These are phyloP conservation scores for Conger conger DNA, from an alignment of 2,113 vertebrate species.

Conservation along the genomic window DNA sequence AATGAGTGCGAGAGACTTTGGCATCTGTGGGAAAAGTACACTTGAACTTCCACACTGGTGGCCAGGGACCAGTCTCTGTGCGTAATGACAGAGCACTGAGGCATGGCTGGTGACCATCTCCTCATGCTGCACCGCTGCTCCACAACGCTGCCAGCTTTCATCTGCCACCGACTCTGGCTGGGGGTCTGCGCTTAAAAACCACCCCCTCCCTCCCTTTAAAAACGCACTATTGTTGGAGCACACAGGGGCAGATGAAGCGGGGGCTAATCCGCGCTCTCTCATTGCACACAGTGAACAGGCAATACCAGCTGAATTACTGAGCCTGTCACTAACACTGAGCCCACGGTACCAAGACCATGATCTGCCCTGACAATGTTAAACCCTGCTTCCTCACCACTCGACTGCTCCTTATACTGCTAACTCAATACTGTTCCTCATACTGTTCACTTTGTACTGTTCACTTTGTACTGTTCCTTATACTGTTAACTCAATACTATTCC, in stretches of 20 bases:
- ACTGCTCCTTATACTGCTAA: constrained; percentile 40
- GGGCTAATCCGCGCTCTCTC: constrained; percentile 62
- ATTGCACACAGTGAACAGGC: constrained; percentile 69
- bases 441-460: neutral
- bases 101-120: neutral
- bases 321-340: constrained; percentile 49
- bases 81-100: neutral
- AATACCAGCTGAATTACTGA: constrained; percentile 64
- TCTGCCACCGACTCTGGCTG: neutral
- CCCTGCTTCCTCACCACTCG: constrained; percentile 49
- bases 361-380: constrained; percentile 55
- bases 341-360: constrained; percentile 45
- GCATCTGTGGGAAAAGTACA: constrained; percentile 16
- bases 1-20: neutral
- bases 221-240: constrained; percentile 52
- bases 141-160: neutral
- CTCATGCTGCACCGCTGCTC: neutral
- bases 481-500: too few species aligned
- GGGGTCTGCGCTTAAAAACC: constrained; percentile 8
- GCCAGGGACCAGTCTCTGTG: neutral
- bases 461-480: too few species aligned
- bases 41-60: neutral
- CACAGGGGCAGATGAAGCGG: constrained; percentile 67
- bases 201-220: constrained; percentile 44
- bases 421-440: neutral